Percentiles rank a stretch among this genome's conserved stretches.
Conservation (phyloP, 1,140 invertebrate genomes). For the Heliconius hermathena region DNA sequence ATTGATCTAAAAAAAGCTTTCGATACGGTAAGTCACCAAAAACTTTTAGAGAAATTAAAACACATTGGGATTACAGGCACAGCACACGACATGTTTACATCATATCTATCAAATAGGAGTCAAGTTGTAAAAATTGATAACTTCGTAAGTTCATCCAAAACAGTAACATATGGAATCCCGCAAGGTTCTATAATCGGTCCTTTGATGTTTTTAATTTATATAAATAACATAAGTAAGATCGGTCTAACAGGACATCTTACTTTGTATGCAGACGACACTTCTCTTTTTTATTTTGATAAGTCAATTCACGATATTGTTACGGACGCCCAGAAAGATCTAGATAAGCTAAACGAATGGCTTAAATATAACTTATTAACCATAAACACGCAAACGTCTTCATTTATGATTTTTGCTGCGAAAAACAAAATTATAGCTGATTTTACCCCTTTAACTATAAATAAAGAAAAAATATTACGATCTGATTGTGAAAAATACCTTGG, state of each 20-base stretch:
- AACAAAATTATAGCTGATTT: constrained; percentile 8
- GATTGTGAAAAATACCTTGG: constrained; percentile 16
- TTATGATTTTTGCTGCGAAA: constrained; percentile 3
- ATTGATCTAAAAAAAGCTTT: background rate
- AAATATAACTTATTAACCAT: constrained; percentile 20
- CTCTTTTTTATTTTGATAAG: constrained; percentile 18
- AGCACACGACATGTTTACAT: constrained; percentile 3
- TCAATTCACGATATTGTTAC: constrained; percentile 9
- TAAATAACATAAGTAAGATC: background rate
- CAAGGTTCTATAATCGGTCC: background rate
- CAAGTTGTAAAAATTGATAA: constrained; percentile 9
- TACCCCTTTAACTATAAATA: background rate
- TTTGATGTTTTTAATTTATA: background rate
- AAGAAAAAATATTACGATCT: constrained; percentile 4
- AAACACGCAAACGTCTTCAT: constrained; percentile 9
- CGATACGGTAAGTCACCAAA: background rate
- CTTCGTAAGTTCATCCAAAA: constrained; percentile 1
- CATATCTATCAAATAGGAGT: background rate
- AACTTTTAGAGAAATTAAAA: background rate
- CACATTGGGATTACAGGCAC: background rate
- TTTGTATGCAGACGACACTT: background rate
- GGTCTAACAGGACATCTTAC: background rate
- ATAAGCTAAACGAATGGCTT: constrained; percentile 17
- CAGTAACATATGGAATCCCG: constrained; percentile 12
- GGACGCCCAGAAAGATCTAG: constrained; percentile 14